These are phyloP conservation scores for Scytalopus superciliaris DNA, from an alignment of 2,113 vertebrate species.

Conservation along the genomic window DNA sequence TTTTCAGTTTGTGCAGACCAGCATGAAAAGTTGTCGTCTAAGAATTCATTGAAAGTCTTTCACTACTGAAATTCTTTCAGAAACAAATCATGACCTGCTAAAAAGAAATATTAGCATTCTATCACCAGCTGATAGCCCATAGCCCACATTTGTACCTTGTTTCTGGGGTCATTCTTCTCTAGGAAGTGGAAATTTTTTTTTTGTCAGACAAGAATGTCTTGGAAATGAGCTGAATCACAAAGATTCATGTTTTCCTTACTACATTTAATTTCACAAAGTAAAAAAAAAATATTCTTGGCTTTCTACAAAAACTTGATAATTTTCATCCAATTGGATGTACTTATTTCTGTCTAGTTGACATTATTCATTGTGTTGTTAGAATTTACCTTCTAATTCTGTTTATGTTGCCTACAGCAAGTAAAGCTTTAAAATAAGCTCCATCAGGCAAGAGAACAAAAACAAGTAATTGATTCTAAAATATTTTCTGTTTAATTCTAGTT, in stretches of 20 bases:
- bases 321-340: not conserved
- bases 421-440: slow-evolving; percentile 13
- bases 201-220: not conserved
- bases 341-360: not conserved
- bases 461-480: slow-evolving; percentile 29
- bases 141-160: not conserved
- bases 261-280: not conserved
- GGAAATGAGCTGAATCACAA: not conserved
- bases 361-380: slow-evolving; percentile 3
- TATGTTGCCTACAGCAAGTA: not conserved
- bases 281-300: not conserved
- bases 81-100: not conserved
- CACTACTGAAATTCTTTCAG: not conserved
- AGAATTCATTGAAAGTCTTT: not conserved
- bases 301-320: not conserved
- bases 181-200: not conserved
- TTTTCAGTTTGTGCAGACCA: not conserved
- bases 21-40: not conserved
- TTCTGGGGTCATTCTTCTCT: not conserved
- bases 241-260: not conserved
- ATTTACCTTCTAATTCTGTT: slow-evolving; percentile 36
- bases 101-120: not conserved
- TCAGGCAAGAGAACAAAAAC: slow-evolving; percentile 20
- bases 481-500: slow-evolving; percentile 19
- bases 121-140: not conserved